Conservation (phyloP, 1,140 invertebrate species). For the Solenopsis fugax region DNA sequence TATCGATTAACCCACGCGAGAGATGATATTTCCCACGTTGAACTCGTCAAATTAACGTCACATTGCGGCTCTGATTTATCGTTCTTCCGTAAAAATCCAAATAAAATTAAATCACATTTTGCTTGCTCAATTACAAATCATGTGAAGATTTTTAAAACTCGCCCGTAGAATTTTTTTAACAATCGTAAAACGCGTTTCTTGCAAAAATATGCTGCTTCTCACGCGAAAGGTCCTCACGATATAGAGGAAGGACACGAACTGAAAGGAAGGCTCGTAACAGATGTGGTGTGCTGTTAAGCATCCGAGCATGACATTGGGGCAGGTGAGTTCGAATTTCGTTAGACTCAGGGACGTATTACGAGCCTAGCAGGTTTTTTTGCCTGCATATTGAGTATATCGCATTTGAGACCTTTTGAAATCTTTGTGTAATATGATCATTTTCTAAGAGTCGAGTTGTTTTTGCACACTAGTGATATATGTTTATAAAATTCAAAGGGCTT, state of each 20-base stretch:
- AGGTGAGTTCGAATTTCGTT: conserved; percentile 82
- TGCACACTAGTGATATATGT: not conserved
- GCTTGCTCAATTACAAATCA: not conserved
- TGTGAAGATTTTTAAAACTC: not conserved
- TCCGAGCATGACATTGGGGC: conserved; percentile 79
- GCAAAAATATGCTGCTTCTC: not conserved
- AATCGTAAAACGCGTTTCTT: not conserved
- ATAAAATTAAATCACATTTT: not conserved
- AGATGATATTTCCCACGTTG: conserved; percentile 12
- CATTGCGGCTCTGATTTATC: not conserved
- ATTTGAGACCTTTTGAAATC: not conserved
- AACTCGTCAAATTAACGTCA: conserved; percentile 36
- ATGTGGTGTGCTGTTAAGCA: conserved; percentile 77
- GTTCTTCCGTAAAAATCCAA: not conserved
- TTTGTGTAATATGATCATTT: not conserved
- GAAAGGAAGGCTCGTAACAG: conserved; percentile 81
- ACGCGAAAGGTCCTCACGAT: conserved; percentile 71
- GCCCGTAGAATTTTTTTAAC: not conserved
- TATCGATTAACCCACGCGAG: conserved; percentile 7
- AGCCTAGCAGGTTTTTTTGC: not conserved
- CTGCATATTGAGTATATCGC: not conserved
- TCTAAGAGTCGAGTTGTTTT: too few relatives aligned
- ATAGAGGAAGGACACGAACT: conserved; percentile 78
- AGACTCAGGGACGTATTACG: conserved; percentile 71
- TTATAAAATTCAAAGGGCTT: not conserved